Percentiles rank a stretch among this genome's conserved stretches.
phyloP scores from a whole-genome alignment of 2,113 vertebrate genomes.

The Hucho hucho region DNA sequence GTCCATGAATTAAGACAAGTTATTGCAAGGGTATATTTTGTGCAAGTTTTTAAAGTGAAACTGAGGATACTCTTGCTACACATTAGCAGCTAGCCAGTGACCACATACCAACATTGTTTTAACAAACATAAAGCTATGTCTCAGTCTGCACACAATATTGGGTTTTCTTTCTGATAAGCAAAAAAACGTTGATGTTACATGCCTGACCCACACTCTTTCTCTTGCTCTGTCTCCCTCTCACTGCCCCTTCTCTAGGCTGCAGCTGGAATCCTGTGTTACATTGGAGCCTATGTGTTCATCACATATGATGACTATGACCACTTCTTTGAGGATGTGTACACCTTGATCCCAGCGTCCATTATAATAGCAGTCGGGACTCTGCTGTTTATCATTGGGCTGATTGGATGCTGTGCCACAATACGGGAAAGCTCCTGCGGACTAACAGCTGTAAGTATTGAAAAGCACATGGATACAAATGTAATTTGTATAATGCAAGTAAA shows the following conservation, averaged over 20 bases:
- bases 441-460: constrained; percentile 77
- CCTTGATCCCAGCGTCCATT: constrained; percentile 88
- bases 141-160: not conserved
- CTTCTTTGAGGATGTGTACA: constrained; percentile 97
- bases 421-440: constrained; percentile 93
- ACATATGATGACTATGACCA: constrained; percentile 97
- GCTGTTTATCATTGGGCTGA: constrained; percentile 94
- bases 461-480: not conserved
- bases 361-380: constrained; percentile 93
- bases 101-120: no score
- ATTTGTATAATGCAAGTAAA: no score
- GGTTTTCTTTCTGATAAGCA: not conserved
- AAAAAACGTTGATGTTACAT: not conserved
- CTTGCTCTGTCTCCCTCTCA: constrained; percentile 7
- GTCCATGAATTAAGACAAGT: no score
- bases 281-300: constrained; percentile 98
- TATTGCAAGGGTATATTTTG: no score
- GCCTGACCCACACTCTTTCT: not conserved
- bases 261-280: constrained; percentile 95
- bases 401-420: constrained; percentile 95
- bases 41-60: no score
- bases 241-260: constrained; percentile 78
- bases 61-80: no score
- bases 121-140: no score
- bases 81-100: no score